Base-by-base conservation (phyloP, 1,140 invertebrate species). In the Caenorhabditis elegans region DNA sequence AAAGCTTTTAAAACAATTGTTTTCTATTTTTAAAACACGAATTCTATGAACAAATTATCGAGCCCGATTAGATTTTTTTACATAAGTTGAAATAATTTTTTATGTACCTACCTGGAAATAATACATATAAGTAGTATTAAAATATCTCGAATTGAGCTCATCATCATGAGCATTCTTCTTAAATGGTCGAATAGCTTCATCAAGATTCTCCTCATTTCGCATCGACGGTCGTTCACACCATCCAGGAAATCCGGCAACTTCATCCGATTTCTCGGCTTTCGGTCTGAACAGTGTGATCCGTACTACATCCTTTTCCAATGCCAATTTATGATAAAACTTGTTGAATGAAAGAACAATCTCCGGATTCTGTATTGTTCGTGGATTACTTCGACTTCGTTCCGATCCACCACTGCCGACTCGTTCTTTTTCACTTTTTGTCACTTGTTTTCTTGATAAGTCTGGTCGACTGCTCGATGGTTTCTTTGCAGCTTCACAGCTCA, bases 21-120 rank as follows among this genome's bases (percentile, higher is more conserved):
- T n/a, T n/a, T n/a, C n/a, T n/a, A 43, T 8, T 15, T 43, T 43
- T 43, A 43, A 43, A 43, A 43, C 15, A 43, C 39, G 39, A 43
- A 43, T n/a, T n/a, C n/a, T n/a, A n/a, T n/a, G n/a, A n/a, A n/a
- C n/a, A n/a, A n/a, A n/a, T n/a, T n/a, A n/a, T n/a, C n/a, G n/a
- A n/a, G n/a, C n/a, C n/a, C n/a, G n/a, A n/a, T n/a, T n/a, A n/a
- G n/a, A n/a, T n/a, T n/a, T n/a, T n/a, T n/a, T n/a, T n/a, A n/a
- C n/a, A n/a, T n/a, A n/a, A n/a, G n/a, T n/a, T n/a, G n/a, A n/a
- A n/a, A n/a, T n/a, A 11, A 28, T 47, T 60, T n/a, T 78, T 36
- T 28, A 26, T 26, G 47, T 79, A 47, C 3, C 65, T 81, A 49
- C 83, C 85, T 31, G 82, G 82, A 46, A 76, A 82, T 47, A 39